Evolutionary conservation across 2,113 vertebrate genomes (phyloP).

Genomic region (Calonectris borealis): DNA sequence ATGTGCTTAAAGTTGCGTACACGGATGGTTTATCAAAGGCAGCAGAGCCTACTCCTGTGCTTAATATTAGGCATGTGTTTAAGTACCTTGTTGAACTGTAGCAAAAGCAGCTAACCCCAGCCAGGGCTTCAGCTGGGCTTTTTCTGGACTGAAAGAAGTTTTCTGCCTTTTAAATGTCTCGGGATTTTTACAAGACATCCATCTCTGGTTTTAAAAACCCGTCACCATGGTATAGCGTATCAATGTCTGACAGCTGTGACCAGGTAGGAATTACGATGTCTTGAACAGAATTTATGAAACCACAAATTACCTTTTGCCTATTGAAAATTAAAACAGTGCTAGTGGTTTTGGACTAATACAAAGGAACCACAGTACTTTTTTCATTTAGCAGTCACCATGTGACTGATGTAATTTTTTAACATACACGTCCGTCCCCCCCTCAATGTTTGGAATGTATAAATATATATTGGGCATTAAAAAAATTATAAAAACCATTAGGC

Average conservation of each 20-base stretch:
- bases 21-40: background rate
- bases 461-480: conserved; percentile 52
- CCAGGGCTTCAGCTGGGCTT: background rate
- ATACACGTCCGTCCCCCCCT: background rate
- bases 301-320: conserved; percentile 62
- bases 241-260: conserved; percentile 40
- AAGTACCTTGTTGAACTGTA: background rate
- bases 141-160: conserved; percentile 4
- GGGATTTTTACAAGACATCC: background rate
- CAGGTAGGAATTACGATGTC: conserved; percentile 35
- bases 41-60: background rate
- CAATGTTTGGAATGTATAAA: conserved; percentile 53
- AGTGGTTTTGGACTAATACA: conserved; percentile 33
- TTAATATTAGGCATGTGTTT: background rate
- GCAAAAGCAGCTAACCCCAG: background rate
- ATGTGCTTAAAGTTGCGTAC: background rate
- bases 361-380: conserved; percentile 27
- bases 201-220: conserved; percentile 28
- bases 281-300: conserved; percentile 60
- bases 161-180: background rate
- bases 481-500: conserved; percentile 43
- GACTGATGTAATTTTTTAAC: conserved; percentile 44
- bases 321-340: conserved; percentile 38
- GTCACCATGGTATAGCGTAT: background rate
- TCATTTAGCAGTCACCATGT: conserved; percentile 35